Evolutionary conservation across 2,888 invertebrate species (phyloP).

Genomic region (Ditylenchus weischeri): DNA sequence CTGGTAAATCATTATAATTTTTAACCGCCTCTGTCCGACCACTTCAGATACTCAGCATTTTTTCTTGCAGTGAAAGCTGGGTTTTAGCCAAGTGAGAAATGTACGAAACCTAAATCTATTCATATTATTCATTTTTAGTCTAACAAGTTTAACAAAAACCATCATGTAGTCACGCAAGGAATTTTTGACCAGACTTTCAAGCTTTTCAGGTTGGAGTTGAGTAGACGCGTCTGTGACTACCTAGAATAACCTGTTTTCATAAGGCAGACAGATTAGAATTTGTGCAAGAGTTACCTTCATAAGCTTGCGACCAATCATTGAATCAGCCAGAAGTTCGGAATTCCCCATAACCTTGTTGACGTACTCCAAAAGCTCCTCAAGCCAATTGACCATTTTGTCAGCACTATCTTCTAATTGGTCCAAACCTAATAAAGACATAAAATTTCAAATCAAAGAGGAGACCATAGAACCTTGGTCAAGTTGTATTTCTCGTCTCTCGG

Average conservation of each 20-base stretch:
- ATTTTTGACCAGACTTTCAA: conserved; percentile 89
- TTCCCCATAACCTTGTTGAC: conserved; percentile 71
- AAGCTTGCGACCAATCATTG: conserved; percentile 82
- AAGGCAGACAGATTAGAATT: not conserved
- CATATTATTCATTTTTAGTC: too few relatives aligned
- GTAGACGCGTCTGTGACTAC: conserved; percentile 85
- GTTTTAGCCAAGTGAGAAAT: conserved; percentile 92
- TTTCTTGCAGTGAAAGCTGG: conserved; percentile 91
- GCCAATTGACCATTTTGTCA: conserved; percentile 67
- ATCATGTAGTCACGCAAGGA: conserved; percentile 94
- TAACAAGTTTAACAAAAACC: conserved; percentile 62
- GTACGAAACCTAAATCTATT: conserved; percentile 69
- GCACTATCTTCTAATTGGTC: conserved; percentile 84
- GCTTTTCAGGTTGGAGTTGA: conserved; percentile 77
- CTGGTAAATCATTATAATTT: too few relatives aligned
- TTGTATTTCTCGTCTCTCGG: conserved; percentile 65
- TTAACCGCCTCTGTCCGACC: not conserved
- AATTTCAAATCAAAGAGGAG: conserved; percentile 6
- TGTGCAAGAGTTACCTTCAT: conserved; percentile 65
- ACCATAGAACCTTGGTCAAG: conserved; percentile 60
- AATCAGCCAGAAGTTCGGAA: conserved; percentile 64
- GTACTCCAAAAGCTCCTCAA: conserved; percentile 64
- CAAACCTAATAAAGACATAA: conserved; percentile 36
- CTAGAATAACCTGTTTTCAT: conserved; percentile 1
- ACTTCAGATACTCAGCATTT: conserved; percentile 65